phyloP scores from a whole-genome alignment of 2,888 invertebrate species.

The Habrosyne pyritoides region DNA sequence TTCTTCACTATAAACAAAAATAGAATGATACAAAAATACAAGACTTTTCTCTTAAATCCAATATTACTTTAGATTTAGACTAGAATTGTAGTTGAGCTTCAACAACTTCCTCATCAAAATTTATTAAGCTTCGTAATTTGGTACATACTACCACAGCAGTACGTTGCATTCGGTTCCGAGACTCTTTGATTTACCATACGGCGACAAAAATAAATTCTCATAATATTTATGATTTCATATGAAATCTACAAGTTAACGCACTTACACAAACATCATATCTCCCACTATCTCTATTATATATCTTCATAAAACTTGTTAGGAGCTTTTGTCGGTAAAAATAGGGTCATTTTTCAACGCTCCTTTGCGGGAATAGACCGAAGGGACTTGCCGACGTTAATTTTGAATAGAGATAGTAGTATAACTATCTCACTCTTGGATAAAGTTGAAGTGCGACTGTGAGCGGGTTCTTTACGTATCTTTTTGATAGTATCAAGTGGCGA shows the following conservation, averaged over 20 bases:
- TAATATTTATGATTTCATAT: constrained; percentile 43
- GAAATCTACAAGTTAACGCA: constrained; percentile 35
- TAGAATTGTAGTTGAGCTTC: too few species aligned
- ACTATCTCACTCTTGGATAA: constrained; percentile 18
- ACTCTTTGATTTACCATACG: too few species aligned
- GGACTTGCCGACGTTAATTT: constrained; percentile 63
- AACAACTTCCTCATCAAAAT: too few species aligned
- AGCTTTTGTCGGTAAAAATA: constrained; percentile 19
- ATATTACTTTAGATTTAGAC: too few species aligned
- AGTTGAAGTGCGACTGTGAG: not conserved
- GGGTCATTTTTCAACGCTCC: constrained; percentile 63
- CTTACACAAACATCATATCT: constrained; percentile 42
- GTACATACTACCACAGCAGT: too few species aligned
- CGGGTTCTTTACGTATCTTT: too few species aligned
- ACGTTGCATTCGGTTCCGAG: too few species aligned
- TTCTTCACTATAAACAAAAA: too few species aligned
- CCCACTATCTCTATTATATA: constrained; percentile 25
- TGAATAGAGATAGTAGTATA: constrained; percentile 59
- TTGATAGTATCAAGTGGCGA: too few species aligned
- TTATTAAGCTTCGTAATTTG: too few species aligned
- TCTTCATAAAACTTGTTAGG: constrained; percentile 6
- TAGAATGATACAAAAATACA: too few species aligned
- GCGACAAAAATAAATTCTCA: constrained; percentile 11
- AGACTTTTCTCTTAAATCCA: too few species aligned
- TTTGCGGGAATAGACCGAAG: constrained; percentile 48